These are phyloP conservation scores for Sylvilagus floridanus DNA, from an alignment of 2,797 vertebrate species.

Conservation along the genomic window DNA sequence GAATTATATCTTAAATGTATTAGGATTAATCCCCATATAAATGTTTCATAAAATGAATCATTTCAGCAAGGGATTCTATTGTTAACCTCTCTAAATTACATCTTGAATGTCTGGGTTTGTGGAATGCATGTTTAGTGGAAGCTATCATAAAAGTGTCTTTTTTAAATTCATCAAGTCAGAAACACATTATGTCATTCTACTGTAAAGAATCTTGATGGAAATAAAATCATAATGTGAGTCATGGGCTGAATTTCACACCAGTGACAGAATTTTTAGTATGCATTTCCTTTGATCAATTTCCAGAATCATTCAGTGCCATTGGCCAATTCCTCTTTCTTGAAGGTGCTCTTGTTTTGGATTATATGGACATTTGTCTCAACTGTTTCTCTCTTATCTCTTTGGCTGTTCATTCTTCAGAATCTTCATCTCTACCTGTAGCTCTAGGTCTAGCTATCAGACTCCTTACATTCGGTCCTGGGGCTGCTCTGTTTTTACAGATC, in stretches of 20 bases:
- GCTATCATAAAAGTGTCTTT: neutral
- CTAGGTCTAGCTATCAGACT: neutral
- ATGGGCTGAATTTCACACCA: neutral
- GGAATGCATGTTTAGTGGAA: neutral
- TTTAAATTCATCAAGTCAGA: slow-evolving; percentile 55
- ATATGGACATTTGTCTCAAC: neutral
- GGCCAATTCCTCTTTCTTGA: neutral
- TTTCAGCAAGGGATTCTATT: slow-evolving; percentile 37
- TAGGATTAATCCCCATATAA: neutral
- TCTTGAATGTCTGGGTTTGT: slow-evolving; percentile 37
- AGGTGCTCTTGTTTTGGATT: neutral
- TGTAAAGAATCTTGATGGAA: neutral
- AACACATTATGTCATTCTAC: neutral
- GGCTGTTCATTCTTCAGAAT: neutral
- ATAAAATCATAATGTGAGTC: neutral
- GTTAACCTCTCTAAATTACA: slow-evolving; percentile 56
- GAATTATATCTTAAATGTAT: slow-evolving; percentile 34
- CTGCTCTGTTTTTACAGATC: slow-evolving; percentile 33
- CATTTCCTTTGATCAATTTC: neutral
- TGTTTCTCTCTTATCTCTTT: neutral
- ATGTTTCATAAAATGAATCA: slow-evolving; percentile 23
- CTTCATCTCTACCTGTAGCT: neutral
- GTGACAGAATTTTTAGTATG: neutral
- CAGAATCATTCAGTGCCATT: neutral
- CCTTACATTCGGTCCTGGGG: neutral